Conservation (phyloP, 2,888 invertebrate genomes). For the Hypercompe scribonia region DNA sequence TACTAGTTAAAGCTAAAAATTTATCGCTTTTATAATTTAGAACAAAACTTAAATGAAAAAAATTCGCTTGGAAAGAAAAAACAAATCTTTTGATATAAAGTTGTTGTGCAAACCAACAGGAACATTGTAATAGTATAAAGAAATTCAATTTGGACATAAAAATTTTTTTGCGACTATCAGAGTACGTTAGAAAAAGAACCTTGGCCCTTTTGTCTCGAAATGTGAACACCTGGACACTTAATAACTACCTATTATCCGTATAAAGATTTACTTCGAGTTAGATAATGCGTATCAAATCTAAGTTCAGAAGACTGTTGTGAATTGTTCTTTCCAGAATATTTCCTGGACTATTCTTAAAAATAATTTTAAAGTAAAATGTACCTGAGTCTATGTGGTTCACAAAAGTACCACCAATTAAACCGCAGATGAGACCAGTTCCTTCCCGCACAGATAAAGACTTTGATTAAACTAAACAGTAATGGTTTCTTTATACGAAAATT, state of each 20-base stretch:
- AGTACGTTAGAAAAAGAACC: neutral
- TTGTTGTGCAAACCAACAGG: too few species aligned
- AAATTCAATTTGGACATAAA: neutral
- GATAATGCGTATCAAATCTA: neutral
- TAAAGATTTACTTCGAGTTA: neutral
- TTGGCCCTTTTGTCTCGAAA: neutral
- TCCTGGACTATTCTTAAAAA: neutral
- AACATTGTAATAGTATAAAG: too few species aligned
- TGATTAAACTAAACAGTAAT: neutral
- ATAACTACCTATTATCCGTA: neutral
- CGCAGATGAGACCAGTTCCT: neutral
- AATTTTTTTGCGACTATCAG: neutral
- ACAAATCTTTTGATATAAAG: too few species aligned
- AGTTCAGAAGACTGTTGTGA: neutral
- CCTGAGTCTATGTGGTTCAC: neutral
- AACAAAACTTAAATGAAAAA: too few species aligned
- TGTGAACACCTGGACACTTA: neutral
- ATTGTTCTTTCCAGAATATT: neutral
- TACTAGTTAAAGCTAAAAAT: too few species aligned
- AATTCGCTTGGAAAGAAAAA: too few species aligned
- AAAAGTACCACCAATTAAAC: too few species aligned
- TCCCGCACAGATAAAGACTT: neutral
- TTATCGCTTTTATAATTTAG: too few species aligned
- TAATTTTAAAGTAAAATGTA: neutral
- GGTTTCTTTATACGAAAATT: neutral